A percentile compares a stretch with the other conserved stretches of the same genome.
phyloP scores from a whole-genome alignment of 2,797 vertebrate species.

The Hozukius guyotensis region DNA sequence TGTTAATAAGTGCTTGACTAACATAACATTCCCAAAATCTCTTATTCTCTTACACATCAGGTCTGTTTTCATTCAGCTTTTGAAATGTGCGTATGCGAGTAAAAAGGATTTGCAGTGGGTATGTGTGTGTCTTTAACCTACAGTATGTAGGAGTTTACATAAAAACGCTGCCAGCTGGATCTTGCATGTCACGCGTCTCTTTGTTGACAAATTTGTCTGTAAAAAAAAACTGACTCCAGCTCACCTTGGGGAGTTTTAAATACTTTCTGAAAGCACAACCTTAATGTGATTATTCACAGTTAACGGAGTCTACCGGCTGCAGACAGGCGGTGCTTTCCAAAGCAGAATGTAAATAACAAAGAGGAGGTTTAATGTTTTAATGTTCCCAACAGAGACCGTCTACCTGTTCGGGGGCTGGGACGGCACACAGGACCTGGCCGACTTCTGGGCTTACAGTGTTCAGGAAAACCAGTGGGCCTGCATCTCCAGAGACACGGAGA shows the following conservation, averaged over 20 bases:
- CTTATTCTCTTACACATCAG: neutral
- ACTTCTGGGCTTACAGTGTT: constrained; percentile 99
- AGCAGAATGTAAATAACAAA: neutral
- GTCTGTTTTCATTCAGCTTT: neutral
- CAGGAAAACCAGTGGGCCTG: constrained; percentile 98
- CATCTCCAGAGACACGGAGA: constrained; percentile 98
- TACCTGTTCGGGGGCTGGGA: constrained; percentile 99
- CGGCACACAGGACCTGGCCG: constrained; percentile 97
- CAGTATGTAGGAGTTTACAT: neutral
- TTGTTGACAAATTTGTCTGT: neutral
- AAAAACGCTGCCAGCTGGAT: neutral
- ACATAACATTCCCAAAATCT: neutral
- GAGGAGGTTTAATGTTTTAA: neutral
- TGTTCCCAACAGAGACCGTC: constrained; percentile 88
- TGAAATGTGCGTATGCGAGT: neutral
- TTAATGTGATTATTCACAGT: neutral
- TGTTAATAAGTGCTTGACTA: neutral
- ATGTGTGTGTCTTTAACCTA: neutral
- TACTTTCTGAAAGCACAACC: neutral
- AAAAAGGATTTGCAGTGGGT: neutral
- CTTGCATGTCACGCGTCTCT: neutral
- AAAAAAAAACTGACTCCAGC: neutral
- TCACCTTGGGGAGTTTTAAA: neutral
- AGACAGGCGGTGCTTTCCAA: neutral
- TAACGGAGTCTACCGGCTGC: neutral